These are phyloP conservation scores for Ictalurus punctatus DNA, from an alignment of 2,113 vertebrate species.

Conservation along the genomic window DNA sequence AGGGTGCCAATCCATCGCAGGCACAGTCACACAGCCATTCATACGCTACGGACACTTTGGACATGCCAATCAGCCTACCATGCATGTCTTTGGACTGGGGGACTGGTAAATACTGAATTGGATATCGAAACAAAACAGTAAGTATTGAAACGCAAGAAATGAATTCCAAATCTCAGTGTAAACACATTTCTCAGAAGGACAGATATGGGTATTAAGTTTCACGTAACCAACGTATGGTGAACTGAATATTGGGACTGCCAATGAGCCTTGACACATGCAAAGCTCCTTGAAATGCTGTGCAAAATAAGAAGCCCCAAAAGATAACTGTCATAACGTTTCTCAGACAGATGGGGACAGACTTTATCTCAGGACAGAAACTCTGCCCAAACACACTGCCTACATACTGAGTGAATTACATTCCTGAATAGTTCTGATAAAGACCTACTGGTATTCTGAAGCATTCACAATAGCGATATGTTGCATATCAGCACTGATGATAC, in stretches of 20 bases:
- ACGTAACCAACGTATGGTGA: background rate
- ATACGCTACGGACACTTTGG: too few relatives aligned
- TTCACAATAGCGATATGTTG: background rate
- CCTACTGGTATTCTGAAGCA: background rate
- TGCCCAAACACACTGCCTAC: background rate
- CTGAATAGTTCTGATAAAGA: background rate
- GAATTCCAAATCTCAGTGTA: background rate
- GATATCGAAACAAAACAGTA: background rate
- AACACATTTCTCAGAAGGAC: background rate
- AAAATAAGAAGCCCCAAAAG: background rate
- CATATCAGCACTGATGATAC: background rate
- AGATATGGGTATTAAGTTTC: background rate
- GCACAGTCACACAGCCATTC: too few relatives aligned
- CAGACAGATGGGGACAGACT: background rate
- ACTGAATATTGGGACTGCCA: background rate
- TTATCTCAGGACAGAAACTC: background rate
- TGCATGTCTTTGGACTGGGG: too few relatives aligned
- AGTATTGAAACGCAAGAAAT: background rate
- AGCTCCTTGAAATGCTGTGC: background rate
- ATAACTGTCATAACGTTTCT: background rate
- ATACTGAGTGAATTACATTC: background rate
- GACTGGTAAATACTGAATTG: too few relatives aligned
- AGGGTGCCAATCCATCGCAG: too few relatives aligned
- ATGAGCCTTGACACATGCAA: background rate
- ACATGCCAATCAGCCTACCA: too few relatives aligned